Percentiles rank a stretch among this genome's conserved stretches.
phyloP scores from a whole-genome alignment of 1,140 invertebrate species.

The Capitella teleta region DNA sequence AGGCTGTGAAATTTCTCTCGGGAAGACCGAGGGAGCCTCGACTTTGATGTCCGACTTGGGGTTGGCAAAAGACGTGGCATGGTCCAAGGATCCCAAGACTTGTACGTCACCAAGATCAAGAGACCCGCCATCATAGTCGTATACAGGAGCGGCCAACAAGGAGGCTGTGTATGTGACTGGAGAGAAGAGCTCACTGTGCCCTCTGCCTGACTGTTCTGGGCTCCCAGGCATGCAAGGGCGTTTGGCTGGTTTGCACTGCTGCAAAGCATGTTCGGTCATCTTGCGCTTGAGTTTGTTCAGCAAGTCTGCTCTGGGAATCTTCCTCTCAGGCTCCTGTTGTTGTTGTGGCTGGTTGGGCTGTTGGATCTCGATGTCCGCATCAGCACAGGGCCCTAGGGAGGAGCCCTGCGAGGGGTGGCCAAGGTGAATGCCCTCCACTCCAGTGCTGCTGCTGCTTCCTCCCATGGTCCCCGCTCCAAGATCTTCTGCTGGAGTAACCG shows the following conservation, averaged over 20 bases:
- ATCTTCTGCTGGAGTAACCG: neutral
- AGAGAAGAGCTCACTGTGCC: too few species aligned
- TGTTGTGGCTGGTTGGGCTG: neutral
- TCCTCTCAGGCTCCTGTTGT: neutral
- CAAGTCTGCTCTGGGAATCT: constrained; percentile 4
- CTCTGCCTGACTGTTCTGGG: neutral
- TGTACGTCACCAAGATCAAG: neutral
- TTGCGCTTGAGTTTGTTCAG: constrained; percentile 8
- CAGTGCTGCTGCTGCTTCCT: neutral
- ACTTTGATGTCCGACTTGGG: neutral
- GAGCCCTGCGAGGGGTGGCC: neutral
- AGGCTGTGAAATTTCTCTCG: neutral
- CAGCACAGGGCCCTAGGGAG: neutral
- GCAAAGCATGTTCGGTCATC: neutral
- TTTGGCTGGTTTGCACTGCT: neutral
- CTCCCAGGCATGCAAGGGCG: neutral
- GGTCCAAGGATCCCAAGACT: too few species aligned
- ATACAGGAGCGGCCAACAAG: neutral
- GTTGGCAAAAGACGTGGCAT: neutral
- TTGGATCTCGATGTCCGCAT: neutral
- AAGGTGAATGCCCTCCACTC: neutral
- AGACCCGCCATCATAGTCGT: neutral
- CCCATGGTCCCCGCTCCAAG: neutral
- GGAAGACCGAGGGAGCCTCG: neutral
- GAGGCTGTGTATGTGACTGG: too few species aligned